Evolutionary conservation across 1,140 invertebrate species (phyloP).

Genomic region (Drosophila bocki): DNA sequence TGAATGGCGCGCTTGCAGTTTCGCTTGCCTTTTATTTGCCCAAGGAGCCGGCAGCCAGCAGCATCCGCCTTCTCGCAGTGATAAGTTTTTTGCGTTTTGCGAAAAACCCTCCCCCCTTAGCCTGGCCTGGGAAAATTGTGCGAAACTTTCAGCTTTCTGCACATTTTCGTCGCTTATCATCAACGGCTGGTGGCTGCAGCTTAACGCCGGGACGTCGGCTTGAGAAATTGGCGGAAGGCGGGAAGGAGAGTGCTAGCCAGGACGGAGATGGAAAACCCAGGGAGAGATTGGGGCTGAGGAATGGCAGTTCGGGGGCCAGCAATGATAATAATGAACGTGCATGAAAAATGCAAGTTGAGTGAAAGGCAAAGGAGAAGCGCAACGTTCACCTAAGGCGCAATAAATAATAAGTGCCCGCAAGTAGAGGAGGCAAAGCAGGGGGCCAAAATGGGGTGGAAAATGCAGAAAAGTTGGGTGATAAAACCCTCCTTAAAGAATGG

Average conservation of each 20-base stretch:
- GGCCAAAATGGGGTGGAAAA: neutral
- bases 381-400: conserved; percentile 77
- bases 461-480: neutral
- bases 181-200: conserved; percentile 59
- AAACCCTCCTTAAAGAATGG: conserved; percentile 56
- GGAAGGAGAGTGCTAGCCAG: conserved; percentile 1
- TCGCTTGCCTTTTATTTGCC: conserved; percentile 72
- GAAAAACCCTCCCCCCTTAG: neutral
- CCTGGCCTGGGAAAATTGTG: conserved; percentile 78
- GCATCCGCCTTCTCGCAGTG: conserved; percentile 57
- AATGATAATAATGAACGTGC: conserved; percentile 82
- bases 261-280: conserved; percentile 17
- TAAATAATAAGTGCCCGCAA: conserved; percentile 76
- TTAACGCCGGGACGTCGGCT: conserved; percentile 39
- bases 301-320: conserved; percentile 42
- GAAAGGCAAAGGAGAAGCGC: conserved; percentile 48
- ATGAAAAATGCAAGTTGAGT: conserved; percentile 81
- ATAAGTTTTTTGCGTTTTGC: conserved; percentile 73
- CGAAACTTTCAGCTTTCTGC: conserved; percentile 82
- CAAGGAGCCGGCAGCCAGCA: conserved; percentile 40
- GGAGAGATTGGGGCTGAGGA: conserved; percentile 1
- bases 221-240: conserved; percentile 23
- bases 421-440: neutral
- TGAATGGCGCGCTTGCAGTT: conserved; percentile 79
- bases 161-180: conserved; percentile 82